Evolutionary conservation across 2,888 invertebrate species (phyloP), one percentile per base, ranked within the genome.

Genomic region (Hipparchia sbordonii): DNA sequence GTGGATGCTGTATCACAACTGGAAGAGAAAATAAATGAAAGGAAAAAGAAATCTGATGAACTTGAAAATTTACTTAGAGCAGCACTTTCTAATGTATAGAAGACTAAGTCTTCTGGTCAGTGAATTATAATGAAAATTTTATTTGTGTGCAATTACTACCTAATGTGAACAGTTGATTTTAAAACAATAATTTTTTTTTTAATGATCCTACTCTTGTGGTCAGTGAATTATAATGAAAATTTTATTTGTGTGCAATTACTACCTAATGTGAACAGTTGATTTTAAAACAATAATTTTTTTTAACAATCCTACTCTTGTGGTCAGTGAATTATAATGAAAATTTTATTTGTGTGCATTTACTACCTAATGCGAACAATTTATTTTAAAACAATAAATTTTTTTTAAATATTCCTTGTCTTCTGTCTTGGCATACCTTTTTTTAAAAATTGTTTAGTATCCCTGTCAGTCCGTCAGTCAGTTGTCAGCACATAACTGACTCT

Each of bases 41-140:
- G 91, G 77, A 90, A 85, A 79, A 86, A 89, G 73, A 94, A 90
- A 79, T 94, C 91, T 56, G 77, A 89, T 61, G 88, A 89, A 77
- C 87, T 95, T 68, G 95, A 95, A 78, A 89, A 92, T 77, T 86
- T 89, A 79, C 80, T 95, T 52, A 86, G 83, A 81, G 80, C 87
- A 74, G 95, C 95, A 23, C 86, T 95, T 76, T 84, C 83, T 72
- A 84, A 90, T 84, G 78, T 71, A 60, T 77, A 82, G 65, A 84
- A 45, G 6, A 2, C 0, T 57, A 23, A 23, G 23, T 23, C 7
- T 13, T 57, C 13, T 56, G 13, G 56, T 56, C 56, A 56, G 56
- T 56, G 56, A 56, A 56, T 56, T 23, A 13, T 56, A 56, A 56
- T 56, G 13, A 56, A 56, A 12, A 1, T 39, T 39, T 39, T 39